Conservation (phyloP, 2,113 vertebrate genomes). For the Corythoichthys haematopterus region DNA sequence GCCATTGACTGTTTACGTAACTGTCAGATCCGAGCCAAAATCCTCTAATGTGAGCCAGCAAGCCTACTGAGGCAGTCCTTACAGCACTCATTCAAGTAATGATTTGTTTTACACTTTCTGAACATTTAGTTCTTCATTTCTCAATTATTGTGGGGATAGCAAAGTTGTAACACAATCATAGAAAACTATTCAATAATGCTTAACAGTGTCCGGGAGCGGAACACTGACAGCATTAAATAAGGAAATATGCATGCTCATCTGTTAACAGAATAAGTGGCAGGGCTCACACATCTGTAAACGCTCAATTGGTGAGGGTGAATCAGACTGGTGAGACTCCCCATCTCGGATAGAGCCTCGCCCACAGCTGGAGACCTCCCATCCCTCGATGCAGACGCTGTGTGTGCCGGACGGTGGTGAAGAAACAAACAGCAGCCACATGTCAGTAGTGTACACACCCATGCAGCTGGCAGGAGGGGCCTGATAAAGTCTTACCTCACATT, state of each 20-base stretch:
- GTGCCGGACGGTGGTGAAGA: conserved; percentile 29
- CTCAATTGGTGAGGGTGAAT: conserved; percentile 30
- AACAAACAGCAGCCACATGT: conserved; percentile 56
- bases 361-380: conserved; percentile 49
- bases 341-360: conserved; percentile 4
- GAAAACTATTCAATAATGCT: neutral
- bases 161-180: neutral
- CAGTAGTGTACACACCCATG: conserved; percentile 27
- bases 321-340: neutral
- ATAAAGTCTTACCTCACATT: conserved; percentile 46
- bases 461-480: conserved; percentile 27
- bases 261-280: conserved; percentile 11
- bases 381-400: conserved; percentile 24
- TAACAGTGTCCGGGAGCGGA: neutral
- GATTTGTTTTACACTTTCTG: neutral
- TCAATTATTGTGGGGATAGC: neutral
- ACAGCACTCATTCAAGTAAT: neutral
- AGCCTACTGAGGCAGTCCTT: conserved; percentile 14
- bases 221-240: neutral
- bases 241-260: conserved; percentile 41
- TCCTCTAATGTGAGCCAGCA: conserved; percentile 24
- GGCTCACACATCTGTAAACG: conserved; percentile 51
- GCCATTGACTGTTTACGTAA: conserved; percentile 45
- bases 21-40: conserved; percentile 17
- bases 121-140: neutral